A percentile compares a stretch with the other conserved stretches of the same genome.
Evolutionary conservation across 2,888 invertebrate genomes (phyloP).

Genomic region (Leptinotarsa haldemani): DNA sequence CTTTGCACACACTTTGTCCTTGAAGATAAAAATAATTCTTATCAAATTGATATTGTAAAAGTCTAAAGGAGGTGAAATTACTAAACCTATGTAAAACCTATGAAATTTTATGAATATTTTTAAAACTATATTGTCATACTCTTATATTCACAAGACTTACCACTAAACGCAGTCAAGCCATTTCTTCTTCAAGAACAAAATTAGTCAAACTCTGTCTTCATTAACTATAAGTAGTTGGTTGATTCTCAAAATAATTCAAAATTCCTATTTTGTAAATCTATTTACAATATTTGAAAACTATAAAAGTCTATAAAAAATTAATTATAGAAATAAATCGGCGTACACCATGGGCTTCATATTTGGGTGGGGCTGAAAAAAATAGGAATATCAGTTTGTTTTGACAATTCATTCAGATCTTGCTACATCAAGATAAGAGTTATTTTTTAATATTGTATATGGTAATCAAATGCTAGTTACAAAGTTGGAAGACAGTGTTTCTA

Average conservation of each 20-base stretch:
- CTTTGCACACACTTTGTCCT: slow-evolving; percentile 2
- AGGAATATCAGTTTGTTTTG: slow-evolving; percentile 31
- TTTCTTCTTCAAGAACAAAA: slow-evolving; percentile 8
- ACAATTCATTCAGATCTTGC: too few species aligned
- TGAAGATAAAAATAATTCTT: background rate
- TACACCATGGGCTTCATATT: slow-evolving; percentile 98
- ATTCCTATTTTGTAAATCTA: slow-evolving; percentile 39
- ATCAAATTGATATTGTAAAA: background rate
- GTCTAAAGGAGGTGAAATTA: too few species aligned
- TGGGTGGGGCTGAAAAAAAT: slow-evolving; percentile 88
- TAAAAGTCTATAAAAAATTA: slow-evolving; percentile 45
- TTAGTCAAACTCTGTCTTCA: background rate
- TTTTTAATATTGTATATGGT: too few species aligned
- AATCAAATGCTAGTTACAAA: too few species aligned
- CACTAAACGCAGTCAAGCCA: background rate
- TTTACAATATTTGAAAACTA: slow-evolving; percentile 40
- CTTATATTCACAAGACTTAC: too few species aligned
- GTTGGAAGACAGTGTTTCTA: too few species aligned
- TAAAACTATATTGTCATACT: too few species aligned
- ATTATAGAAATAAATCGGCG: slow-evolving; percentile 75
- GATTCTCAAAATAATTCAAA: slow-evolving; percentile 25
- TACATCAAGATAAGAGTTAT: too few species aligned
- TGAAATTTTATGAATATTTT: too few species aligned
- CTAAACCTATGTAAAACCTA: too few species aligned
- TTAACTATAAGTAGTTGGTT: slow-evolving; percentile 2